Evolutionary conservation across 30 jellyfish, hydroid and myxozoan genomes (phyloP).

Genomic region (Chironex yamaguchii): DNA sequence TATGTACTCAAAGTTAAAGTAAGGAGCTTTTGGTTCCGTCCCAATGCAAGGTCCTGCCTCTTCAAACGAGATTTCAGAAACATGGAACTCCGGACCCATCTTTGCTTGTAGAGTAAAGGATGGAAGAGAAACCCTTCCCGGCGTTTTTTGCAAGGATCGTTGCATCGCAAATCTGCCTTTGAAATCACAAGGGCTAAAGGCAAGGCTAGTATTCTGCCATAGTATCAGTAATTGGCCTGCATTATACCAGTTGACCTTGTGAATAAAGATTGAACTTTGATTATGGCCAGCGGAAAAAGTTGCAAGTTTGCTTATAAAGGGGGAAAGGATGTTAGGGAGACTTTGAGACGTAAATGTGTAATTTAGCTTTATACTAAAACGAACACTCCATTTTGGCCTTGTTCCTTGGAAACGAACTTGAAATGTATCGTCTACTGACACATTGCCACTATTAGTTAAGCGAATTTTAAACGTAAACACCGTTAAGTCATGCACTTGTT

Average conservation of each 20-base stretch:
- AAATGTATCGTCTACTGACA: conserved; percentile 45
- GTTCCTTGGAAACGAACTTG: background rate
- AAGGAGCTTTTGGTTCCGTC: conserved; percentile 64
- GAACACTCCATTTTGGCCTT: conserved; percentile 43
- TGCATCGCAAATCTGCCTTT: conserved; percentile 23
- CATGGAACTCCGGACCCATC: conserved; percentile 71
- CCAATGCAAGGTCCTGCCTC: conserved; percentile 46
- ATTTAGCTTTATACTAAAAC: background rate
- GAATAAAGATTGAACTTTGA: background rate
- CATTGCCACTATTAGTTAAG: conserved; percentile 55
- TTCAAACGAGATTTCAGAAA: conserved; percentile 42
- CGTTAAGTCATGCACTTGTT: background rate
- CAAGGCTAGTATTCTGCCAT: conserved; percentile 23
- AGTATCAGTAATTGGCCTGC: background rate
- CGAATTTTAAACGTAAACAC: conserved; percentile 41
- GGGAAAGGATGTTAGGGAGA: background rate
- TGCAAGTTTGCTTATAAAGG: background rate
- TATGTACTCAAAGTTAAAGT: conserved; percentile 20
- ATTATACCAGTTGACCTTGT: background rate
- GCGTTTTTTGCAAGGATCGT: background rate
- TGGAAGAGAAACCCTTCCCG: conserved; percentile 6
- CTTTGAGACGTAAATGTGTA: background rate
- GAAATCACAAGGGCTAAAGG: conserved; percentile 50
- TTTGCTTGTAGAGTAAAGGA: conserved; percentile 9
- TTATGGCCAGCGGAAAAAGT: conserved; percentile 4